These are phyloP conservation scores for Heteractis magnifica DNA, from an alignment of 92 coral and sea anemone genomes.

Conservation along the genomic window DNA sequence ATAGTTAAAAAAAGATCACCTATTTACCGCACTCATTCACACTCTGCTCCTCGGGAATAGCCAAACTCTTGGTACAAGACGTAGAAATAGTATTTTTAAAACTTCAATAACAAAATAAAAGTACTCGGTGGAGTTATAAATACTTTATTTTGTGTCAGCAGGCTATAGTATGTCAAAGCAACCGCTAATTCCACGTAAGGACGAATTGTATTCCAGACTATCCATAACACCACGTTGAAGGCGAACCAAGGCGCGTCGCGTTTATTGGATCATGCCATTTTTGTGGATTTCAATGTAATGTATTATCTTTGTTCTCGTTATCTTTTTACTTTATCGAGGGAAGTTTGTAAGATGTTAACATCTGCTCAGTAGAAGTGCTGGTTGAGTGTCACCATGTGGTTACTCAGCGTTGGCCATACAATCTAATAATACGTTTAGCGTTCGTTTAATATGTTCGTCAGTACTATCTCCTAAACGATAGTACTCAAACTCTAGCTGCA, in stretches of 20 bases:
- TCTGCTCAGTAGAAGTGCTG: neutral
- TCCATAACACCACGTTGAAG: neutral
- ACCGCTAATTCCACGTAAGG: neutral
- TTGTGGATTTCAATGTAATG: neutral
- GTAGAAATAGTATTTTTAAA: neutral
- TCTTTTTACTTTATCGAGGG: neutral
- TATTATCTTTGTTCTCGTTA: neutral
- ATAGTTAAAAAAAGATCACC: neutral
- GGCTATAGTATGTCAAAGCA: neutral
- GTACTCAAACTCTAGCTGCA: neutral
- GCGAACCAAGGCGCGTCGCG: neutral
- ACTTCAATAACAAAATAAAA: neutral
- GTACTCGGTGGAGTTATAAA: neutral
- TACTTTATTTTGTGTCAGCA: neutral
- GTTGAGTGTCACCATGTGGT: neutral
- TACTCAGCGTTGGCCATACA: neutral
- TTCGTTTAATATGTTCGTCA: neutral
- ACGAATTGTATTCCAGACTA: neutral
- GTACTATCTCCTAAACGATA: neutral
- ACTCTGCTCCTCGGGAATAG: neutral
- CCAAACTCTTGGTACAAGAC: neutral
- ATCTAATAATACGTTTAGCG: neutral
- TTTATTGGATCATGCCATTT: neutral
- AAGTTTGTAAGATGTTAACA: slow-evolving; percentile 9
- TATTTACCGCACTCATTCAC: neutral